These are phyloP conservation scores for Drosophila tropicalis DNA, from an alignment of 1,140 invertebrate genomes.

Conservation along the genomic window DNA sequence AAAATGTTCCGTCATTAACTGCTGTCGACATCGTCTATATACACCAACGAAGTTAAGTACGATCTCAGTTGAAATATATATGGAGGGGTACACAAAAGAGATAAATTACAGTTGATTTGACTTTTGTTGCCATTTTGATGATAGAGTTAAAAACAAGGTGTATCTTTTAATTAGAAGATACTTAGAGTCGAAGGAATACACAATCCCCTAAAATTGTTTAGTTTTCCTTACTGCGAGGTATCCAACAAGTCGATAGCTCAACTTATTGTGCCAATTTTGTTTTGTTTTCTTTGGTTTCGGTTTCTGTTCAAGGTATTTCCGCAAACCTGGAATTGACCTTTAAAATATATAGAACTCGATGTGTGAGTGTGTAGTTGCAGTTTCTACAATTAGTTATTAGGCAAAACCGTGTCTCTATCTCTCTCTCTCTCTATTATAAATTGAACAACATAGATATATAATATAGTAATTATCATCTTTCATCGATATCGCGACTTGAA, in stretches of 20 bases:
- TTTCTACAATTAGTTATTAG: background rate
- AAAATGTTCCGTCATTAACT: conserved; percentile 47
- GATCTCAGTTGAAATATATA: conserved; percentile 46
- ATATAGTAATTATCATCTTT: background rate
- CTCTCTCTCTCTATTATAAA: background rate
- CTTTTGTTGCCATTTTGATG: conserved; percentile 17
- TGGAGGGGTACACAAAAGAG: conserved; percentile 17
- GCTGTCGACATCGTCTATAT: conserved; percentile 6
- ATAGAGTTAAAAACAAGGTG: no score
- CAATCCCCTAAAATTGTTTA: no score
- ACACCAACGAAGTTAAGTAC: conserved; percentile 14
- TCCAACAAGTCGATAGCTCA: background rate
- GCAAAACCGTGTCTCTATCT: conserved; percentile 6
- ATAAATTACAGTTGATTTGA: conserved; percentile 43
- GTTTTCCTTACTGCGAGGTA: background rate
- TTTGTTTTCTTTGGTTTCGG: background rate
- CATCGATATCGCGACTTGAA: conserved; percentile 34
- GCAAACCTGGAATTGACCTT: conserved; percentile 30
- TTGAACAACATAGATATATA: conserved; percentile 2
- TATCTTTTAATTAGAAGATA: no score
- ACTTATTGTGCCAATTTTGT: background rate
- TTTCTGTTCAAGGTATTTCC: conserved; percentile 48
- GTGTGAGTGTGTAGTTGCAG: background rate
- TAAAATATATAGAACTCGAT: conserved; percentile 2
- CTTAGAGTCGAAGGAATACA: no score